Base-by-base conservation (phyloP, 2,888 invertebrate genomes). In the Aplocera efformata region DNA sequence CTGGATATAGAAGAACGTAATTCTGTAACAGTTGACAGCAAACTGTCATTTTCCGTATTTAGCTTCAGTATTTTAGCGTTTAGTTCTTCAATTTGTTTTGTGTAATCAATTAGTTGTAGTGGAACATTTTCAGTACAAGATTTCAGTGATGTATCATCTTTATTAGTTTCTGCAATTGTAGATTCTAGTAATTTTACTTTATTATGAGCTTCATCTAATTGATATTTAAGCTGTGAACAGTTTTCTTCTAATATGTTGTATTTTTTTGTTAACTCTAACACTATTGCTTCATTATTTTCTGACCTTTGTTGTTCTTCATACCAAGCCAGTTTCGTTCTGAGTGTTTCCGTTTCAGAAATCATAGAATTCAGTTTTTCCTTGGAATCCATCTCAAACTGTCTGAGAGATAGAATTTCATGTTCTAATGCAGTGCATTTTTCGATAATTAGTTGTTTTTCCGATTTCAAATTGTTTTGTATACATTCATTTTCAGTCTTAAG, bases 1-100 rank as follows among this genome's bases (percentile, higher is more conserved):
- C 83, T 78, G 25, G 90, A 76, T 25, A 89, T 64, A 4, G 86
- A 82, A 6, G 81, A 80, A 11, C 83, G 79, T 38, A 89, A 61
- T 54, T 89, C 89, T 8, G 88, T 70, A 9, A 88, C 81, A 23
- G 77, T 81, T 13, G 86, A 85, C 6, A 89, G 54, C 37, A 89
- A 64, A 56, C 73, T 73, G 58, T 88, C 80, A 64, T 84, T 84
- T 71, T 86, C 82, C 37, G 65, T 58, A 53, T 88, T 85, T 17
- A 89, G 62, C 32, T 82, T 70, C 50, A 71, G 59, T 8, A 84
- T 50, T 53, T 80, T 82, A 22, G 49, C 48, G 46, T 75, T 75
- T 7, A 88, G 50, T 28, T 80, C 75, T n/a, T 53, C 51, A 30
- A 82, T 68, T 62, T 74, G 62, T 17, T 59, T 48, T 39, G 70